Base-by-base conservation (phyloP, 2,888 invertebrate species). In the Phyto melanocephala region DNA sequence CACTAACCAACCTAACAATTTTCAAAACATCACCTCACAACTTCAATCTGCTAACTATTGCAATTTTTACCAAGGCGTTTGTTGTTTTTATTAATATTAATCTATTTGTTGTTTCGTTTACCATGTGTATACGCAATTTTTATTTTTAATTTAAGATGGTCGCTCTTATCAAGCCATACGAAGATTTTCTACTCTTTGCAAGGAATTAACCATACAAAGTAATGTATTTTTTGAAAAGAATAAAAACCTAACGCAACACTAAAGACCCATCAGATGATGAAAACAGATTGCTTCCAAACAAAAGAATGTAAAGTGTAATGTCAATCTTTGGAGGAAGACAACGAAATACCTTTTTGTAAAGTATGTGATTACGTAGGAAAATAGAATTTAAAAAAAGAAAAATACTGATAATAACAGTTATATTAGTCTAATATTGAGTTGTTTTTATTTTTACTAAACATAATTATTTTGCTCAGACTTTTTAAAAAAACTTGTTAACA, bases 171-270 rank as follows among this genome's bases (percentile, higher is more conserved):
- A 86, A 78, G 90, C 90, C 81, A 90, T 90, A 82, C 86, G 91
- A 68, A 88, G 91, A 62, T 91, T 90, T 84, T 91, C 91, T 24
- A 89, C 90, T 60, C 87, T 91, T 56, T 90, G 90, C 87, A 91
- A 90, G 87, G 90, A 91, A 84, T 86, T 91, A 72, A 88, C 87
- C 47, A 90, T 89, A 84, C 89, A 89, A 81, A 87, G 88, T 78
- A 91, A 91, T 84, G 86, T 90, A 67, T 91, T 90, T 86, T 91
- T 90, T 80, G 90, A 89, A 83, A 90, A 88, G 65, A 90, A 90
- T 84, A 87, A 87, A 85, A 89, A 89, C 70, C 84, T 90, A 40
- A 89, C 89, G 10, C 87, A 88, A 67, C 89, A 89, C 80, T 89
- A 75, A 84, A 47, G 33, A 77, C 2, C 13, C 11, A 42, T 11